Percentiles rank a stretch among this genome's conserved stretches.
phyloP scores from a whole-genome alignment of 2,113 vertebrate species.

The Tragelaphus strepsiceros region DNA sequence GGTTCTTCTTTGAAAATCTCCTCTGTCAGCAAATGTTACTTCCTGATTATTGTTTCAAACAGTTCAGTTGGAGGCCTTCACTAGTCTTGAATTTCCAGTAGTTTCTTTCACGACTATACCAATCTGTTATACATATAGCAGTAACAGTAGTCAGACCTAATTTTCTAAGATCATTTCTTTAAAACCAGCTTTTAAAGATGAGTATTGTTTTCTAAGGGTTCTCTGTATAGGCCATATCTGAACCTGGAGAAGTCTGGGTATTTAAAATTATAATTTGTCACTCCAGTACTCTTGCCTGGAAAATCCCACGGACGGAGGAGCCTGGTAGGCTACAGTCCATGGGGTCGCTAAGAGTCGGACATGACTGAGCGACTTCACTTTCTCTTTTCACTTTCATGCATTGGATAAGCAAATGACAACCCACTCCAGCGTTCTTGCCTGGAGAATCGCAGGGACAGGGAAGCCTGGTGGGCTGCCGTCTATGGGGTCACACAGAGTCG shows the following conservation, averaged over 20 bases:
- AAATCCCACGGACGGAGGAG: no score
- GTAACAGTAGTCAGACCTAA: neutral
- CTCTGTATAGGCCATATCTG: neutral
- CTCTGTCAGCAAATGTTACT: slow-evolving; percentile 10
- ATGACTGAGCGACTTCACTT: no score
- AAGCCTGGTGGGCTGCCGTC: no score
- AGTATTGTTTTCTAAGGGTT: slow-evolving; percentile 2
- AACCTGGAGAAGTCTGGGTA: neutral
- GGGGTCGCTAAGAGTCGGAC: no score
- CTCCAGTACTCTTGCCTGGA: no score
- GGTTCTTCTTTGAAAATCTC: neutral
- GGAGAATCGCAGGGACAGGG: no score
- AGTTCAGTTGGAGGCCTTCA: neutral
- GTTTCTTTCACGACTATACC: neutral
- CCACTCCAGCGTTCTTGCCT: no score
- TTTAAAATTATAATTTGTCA: slow-evolving; percentile 27
- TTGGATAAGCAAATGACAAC: no score
- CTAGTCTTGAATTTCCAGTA: neutral
- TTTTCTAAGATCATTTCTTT: neutral
- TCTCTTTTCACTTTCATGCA: no score
- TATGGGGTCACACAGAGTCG: no score
- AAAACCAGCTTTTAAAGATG: slow-evolving; percentile 25
- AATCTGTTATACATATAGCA: neutral
- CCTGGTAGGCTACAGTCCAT: no score
- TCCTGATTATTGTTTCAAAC: neutral